These are phyloP conservation scores for Tetranychus truncatus DNA, from an alignment of 2,888 invertebrate genomes.

Conservation along the genomic window DNA sequence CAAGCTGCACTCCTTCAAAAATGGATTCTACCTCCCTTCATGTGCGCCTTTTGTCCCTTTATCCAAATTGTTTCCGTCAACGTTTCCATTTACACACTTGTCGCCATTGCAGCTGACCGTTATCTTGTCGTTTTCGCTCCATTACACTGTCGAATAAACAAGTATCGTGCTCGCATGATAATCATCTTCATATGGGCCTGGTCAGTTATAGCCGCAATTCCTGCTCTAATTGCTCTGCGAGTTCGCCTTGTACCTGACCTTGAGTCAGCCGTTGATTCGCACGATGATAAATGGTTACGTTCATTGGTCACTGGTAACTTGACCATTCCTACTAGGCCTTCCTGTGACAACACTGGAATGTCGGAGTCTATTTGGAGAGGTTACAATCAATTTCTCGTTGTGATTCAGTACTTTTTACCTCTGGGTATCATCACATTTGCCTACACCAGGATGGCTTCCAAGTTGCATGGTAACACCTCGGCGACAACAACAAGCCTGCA, in stretches of 20 bases:
- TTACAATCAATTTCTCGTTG: constrained; percentile 32
- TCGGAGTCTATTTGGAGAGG: constrained; percentile 27
- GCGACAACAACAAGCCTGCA: no score
- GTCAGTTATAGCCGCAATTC: constrained; percentile 40
- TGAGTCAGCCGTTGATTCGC: no score
- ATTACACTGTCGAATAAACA: constrained; percentile 49
- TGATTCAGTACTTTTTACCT: constrained; percentile 52
- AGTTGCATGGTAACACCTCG: constrained; percentile 35
- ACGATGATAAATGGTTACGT: constrained; percentile 6
- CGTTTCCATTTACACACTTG: constrained; percentile 70
- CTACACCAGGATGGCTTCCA: constrained; percentile 58
- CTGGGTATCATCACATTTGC: constrained; percentile 60
- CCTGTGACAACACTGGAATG: constrained; percentile 32
- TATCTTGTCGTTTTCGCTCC: constrained; percentile 41
- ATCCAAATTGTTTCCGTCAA: constrained; percentile 66
- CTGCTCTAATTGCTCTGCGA: constrained; percentile 47
- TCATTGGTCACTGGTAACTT: not conserved
- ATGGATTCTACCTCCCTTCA: constrained; percentile 65
- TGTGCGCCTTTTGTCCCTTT: constrained; percentile 75
- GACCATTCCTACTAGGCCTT: constrained; percentile 28
- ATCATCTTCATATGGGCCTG: constrained; percentile 56
- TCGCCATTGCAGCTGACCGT: constrained; percentile 66
- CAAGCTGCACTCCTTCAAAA: constrained; percentile 68
- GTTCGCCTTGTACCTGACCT: constrained; percentile 38
- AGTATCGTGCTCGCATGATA: constrained; percentile 50